Evolutionary conservation across 2,888 invertebrate species (phyloP).

Genomic region (Sinhomidia bicolor): DNA sequence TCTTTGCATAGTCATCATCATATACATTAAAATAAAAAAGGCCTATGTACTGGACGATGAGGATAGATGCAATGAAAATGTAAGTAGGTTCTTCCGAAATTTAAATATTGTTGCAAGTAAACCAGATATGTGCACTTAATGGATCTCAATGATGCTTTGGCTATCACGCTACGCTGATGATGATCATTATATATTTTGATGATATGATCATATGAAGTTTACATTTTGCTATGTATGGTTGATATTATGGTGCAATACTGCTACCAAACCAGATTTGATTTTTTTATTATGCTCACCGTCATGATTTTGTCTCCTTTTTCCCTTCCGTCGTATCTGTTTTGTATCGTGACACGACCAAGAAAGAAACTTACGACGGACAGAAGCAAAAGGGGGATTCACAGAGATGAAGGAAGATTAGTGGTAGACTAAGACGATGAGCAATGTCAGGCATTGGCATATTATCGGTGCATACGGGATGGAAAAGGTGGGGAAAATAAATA

Average conservation of each 20-base stretch:
- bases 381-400: slow-evolving; percentile 44
- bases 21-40: background rate
- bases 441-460: no score
- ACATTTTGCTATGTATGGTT: slow-evolving; percentile 22
- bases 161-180: slow-evolving; percentile 1
- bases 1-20: slow-evolving; percentile 56
- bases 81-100: no score
- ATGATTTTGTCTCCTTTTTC: background rate
- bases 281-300: background rate
- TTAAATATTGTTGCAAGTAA: background rate
- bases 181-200: no score
- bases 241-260: slow-evolving; percentile 40
- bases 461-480: background rate
- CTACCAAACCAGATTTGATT: slow-evolving; percentile 50
- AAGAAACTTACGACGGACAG: slow-evolving; percentile 38
- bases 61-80: background rate
- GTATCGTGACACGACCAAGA: slow-evolving; percentile 27
- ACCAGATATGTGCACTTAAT: slow-evolving; percentile 1
- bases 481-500: slow-evolving; percentile 55
- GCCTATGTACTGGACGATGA: background rate
- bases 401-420: slow-evolving; percentile 27
- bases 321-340: slow-evolving; percentile 40
- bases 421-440: background rate
- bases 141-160: slow-evolving; percentile 43
- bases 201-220: slow-evolving; percentile 57